phyloP scores from a whole-genome alignment of 92 coral and sea anemone species.

The Diadumene lineata region DNA sequence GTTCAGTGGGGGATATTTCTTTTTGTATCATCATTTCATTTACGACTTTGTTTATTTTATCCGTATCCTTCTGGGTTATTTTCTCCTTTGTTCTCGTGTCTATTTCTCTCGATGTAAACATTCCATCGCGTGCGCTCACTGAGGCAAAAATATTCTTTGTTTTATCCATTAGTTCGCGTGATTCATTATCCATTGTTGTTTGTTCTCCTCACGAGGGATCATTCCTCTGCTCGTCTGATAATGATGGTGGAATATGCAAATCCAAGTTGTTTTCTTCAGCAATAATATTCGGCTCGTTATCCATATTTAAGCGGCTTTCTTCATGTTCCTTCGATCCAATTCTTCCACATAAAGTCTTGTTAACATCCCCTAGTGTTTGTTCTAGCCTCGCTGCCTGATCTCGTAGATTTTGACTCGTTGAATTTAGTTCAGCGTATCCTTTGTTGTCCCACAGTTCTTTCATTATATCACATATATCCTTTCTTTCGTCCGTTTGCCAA shows the following conservation, averaged over 20 bases:
- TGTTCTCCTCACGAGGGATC: background rate
- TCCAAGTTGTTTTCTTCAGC: background rate
- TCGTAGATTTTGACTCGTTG: slow-evolving; percentile 45
- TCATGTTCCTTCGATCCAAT: background rate
- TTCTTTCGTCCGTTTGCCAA: no score
- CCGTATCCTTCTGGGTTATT: background rate
- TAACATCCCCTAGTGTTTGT: slow-evolving; percentile 19
- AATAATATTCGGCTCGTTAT: background rate
- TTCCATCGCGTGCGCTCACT: slow-evolving; percentile 8
- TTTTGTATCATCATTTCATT: background rate
- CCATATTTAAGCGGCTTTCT: background rate
- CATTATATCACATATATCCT: no score
- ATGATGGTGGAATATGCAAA: background rate
- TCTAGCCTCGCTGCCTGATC: slow-evolving; percentile 40
- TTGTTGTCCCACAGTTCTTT: no score
- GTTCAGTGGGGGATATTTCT: background rate
- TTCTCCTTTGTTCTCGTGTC: slow-evolving; percentile 3
- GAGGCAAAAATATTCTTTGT: background rate
- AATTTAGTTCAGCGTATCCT: no score
- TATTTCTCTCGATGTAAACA: background rate
- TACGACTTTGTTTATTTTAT: background rate
- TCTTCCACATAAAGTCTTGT: background rate
- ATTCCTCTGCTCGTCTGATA: no score
- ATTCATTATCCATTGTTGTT: background rate
- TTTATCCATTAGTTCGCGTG: slow-evolving; percentile 2